Conservation (phyloP, 1,140 invertebrate species). For the Venturia canescens region DNA sequence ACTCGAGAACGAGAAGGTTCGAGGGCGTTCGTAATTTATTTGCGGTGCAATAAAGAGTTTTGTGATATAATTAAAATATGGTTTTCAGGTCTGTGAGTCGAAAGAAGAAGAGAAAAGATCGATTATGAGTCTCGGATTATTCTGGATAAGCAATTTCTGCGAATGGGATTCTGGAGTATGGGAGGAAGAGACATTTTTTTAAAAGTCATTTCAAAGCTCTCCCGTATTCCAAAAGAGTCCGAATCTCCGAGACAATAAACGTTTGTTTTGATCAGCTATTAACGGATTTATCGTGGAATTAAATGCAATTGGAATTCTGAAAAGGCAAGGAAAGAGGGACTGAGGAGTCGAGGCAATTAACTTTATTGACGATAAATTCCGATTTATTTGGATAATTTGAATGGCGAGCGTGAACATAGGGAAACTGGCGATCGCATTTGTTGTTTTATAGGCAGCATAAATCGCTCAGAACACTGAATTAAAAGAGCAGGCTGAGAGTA, state of each 20-base stretch:
- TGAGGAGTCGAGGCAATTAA: conserved; percentile 2
- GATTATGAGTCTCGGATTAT: too few species aligned
- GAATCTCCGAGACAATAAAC: not conserved
- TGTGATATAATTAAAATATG: too few species aligned
- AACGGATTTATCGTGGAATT: conserved; percentile 4
- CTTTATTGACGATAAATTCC: conserved; percentile 56
- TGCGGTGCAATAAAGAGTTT: too few species aligned
- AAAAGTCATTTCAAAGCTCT: not conserved
- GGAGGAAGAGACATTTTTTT: not conserved
- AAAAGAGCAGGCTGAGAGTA: conserved; percentile 55
- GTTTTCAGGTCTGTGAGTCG: too few species aligned
- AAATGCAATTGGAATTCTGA: conserved; percentile 1
- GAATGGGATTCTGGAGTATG: too few species aligned
- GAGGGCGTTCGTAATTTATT: too few species aligned
- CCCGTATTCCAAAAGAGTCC: not conserved
- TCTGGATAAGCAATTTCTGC: too few species aligned
- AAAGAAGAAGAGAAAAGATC: too few species aligned
- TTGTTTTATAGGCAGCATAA: conserved; percentile 61
- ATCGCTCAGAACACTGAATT: conserved; percentile 65
- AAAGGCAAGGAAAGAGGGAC: not conserved
- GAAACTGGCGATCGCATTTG: not conserved
- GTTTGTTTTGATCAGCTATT: conserved; percentile 30
- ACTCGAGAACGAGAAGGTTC: too few species aligned
- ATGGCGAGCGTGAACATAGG: conserved; percentile 26
- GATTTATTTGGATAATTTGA: conserved; percentile 63